Base-by-base conservation (phyloP, 2,797 vertebrate genomes). In the Hybognathus amarus region DNA sequence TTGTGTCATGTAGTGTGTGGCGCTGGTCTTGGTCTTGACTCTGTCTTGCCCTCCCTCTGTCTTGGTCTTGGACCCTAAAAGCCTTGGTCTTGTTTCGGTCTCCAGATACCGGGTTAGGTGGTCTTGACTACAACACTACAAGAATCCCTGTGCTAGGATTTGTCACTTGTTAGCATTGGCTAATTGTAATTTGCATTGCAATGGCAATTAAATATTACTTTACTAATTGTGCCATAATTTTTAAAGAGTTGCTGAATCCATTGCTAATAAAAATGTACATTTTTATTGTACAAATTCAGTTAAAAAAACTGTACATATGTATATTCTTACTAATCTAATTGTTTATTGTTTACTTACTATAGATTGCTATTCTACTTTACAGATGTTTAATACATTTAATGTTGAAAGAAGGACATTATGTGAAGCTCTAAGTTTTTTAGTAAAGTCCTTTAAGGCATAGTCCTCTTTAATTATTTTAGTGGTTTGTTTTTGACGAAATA, bases 401-500 rank as follows among this genome's bases (percentile, higher is more conserved):
- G n/a, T 27, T 61, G 24, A 61, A 27, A 22, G 50, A 54, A 56
- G 24, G 2, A 30, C 24, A 63, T 63, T 27, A 12, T 27, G n/a
- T 61, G 12, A 61, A 61, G 24, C 12, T 61, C 12, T 61, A 3
- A 61, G 5, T 15, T 61, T 12, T 27, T 63, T 61, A 61, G 56
- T 61, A 6, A 61, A 61, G 24, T 15, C 5, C 13, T 61, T 30
- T 27, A 30, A 63, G 24, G 2, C 24, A 15, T 27, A 1, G 12
- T 1, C 59, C 24, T 63, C 24, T 61, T 59, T 24, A 24, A n/a
- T 24, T 4, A 3, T 63, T 61, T 24, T 12, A 12, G 9, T 12
- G 1, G 10, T 22, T 11, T 22, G 22, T n/a, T 10, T 12, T 27
- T 0, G 1, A 6, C 0, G 0, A 63, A 40, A 42, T 7, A n/a